Base-by-base conservation (phyloP, 2,888 invertebrate species). In the Agonopterix heracliana region DNA sequence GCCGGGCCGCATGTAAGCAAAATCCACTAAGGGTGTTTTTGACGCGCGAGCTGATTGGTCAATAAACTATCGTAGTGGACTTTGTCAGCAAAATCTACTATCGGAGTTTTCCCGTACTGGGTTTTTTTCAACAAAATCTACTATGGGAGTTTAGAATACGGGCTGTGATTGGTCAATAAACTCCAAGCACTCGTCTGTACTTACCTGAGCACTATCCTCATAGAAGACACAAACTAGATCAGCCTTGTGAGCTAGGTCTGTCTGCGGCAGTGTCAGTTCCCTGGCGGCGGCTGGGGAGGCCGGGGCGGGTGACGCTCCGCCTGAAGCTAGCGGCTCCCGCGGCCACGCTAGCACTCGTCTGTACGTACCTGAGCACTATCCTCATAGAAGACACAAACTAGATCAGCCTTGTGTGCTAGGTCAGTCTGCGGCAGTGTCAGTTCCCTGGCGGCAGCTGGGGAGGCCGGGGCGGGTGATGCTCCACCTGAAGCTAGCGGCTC, bases 391-490 rank as follows among this genome's bases (percentile, higher is more conserved):
- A 96, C 91, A 26, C 92, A 91, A 1, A 96, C 93, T 11, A 97
- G 89, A 51, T 96, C 93, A 0, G 98, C 95, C 66, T 95, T 93
- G 74, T 98, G 98, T 0, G 96, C 95, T 11, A 98, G 90, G 78
- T 98, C 98, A 61, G 97, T 97, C 57, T 97, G 96, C 0, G 98
- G 98, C 41, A 98, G 78, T 0, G 94, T 93, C 10, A 98, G 85
- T 73, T 98, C 98, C 38, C 95, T 90, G 60, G 97, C 97, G 43
- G 94, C 93, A 1, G 89, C 60, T 8, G 63, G 68, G 34, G 61
- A 69, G 0, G 63, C 59, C 1, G 66, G 91, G 48, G 67, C 58
- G 0, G 62, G 57, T 0, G 69, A 58, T 3, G 50, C 47, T 1
- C 54, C 61, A 3, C 56, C 57, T 1, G 57, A 45, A 1, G 48